phyloP scores from a whole-genome alignment of 1,140 invertebrate species.

The Polypedilum vanderplanki region DNA sequence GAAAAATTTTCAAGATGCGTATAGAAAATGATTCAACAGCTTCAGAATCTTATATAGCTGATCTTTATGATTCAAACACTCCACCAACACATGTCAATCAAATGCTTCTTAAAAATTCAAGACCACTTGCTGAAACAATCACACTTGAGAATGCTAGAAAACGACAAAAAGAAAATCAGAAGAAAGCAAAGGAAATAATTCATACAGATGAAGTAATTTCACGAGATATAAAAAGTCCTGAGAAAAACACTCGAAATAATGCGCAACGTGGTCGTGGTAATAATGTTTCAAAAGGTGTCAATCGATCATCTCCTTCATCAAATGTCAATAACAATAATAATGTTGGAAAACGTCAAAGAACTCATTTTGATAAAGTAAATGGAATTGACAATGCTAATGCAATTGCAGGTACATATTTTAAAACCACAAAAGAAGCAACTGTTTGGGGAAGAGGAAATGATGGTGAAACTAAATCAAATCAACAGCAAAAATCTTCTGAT shows the following conservation, averaged over 20 bases:
- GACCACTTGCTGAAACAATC: background rate
- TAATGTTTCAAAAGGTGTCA: background rate
- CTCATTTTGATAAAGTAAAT: background rate
- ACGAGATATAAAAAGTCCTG: background rate
- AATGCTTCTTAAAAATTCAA: background rate
- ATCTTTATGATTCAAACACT: background rate
- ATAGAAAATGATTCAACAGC: background rate
- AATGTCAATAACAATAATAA: background rate
- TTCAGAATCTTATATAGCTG: background rate
- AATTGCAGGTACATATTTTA: background rate
- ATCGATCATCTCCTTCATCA: background rate
- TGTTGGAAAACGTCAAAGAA: background rate
- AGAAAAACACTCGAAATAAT: background rate
- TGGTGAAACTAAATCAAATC: background rate
- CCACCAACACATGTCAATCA: background rate
- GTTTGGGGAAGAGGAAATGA: background rate
- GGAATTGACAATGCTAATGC: background rate
- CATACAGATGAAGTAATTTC: background rate
- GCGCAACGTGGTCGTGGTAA: background rate
- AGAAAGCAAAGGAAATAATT: background rate
- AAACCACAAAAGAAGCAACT: background rate
- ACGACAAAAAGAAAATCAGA: constrained; percentile 1
- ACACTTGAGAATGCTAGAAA: background rate
- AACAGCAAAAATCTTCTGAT: background rate
- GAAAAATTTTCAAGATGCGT: background rate